Percentiles rank a stretch among this genome's conserved stretches.
Evolutionary conservation across 1,140 invertebrate genomes (phyloP).

Genomic region (Caenorhabditis remanei): DNA sequence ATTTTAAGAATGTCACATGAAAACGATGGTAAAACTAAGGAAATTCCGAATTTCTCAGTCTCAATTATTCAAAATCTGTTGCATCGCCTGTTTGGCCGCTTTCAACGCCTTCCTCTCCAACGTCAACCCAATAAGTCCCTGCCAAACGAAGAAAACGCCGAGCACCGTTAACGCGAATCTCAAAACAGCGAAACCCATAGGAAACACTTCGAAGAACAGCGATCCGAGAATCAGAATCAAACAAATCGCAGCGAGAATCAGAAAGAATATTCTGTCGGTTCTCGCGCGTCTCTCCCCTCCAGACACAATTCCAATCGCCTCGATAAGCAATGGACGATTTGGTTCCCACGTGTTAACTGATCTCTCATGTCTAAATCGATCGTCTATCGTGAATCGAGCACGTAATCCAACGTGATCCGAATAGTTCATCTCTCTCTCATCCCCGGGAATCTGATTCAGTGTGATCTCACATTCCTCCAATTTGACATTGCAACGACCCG

Average conservation of each 20-base stretch:
- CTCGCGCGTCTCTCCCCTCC: conserved; percentile 54
- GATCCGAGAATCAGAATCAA: conserved; percentile 57
- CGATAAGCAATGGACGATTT: conserved; percentile 54
- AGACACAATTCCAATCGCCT: conserved; percentile 55
- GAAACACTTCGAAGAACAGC: conserved; percentile 42
- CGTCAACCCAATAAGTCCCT: conserved; percentile 77
- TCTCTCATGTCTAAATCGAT: conserved; percentile 42
- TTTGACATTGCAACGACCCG: conserved; percentile 75
- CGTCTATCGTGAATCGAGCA: conserved; percentile 60
- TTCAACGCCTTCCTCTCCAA: conserved; percentile 79
- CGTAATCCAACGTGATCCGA: conserved; percentile 73
- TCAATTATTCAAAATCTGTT: conserved; percentile 65
- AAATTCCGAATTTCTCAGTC: not conserved
- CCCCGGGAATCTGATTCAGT: conserved; percentile 73
- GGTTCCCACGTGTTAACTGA: conserved; percentile 55
- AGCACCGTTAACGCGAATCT: conserved; percentile 76
- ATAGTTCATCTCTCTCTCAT: conserved; percentile 67
- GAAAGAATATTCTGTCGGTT: conserved; percentile 49
- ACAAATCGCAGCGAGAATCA: conserved; percentile 48
- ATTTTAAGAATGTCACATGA: not conserved
- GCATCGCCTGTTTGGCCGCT: conserved; percentile 78
- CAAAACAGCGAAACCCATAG: conserved; percentile 36
- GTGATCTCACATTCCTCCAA: conserved; percentile 60
- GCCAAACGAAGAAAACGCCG: conserved; percentile 78
- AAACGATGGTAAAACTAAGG: conserved; percentile 25